phyloP scores from a whole-genome alignment of 1,140 invertebrate genomes.

The Pectinophora gossypiella region DNA sequence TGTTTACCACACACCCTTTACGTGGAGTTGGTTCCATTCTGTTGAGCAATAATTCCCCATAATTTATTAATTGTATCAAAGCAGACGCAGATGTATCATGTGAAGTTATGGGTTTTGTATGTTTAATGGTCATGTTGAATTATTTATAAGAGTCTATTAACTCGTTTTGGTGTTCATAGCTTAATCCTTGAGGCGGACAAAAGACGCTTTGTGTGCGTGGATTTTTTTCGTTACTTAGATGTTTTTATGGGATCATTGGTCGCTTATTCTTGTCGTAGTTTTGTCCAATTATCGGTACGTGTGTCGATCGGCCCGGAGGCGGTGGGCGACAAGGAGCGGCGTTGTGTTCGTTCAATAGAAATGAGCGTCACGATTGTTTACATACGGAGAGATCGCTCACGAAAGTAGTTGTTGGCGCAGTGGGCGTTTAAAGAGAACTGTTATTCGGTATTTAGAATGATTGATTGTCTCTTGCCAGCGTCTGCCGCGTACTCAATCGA shows the following conservation, averaged over 20 bases:
- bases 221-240: no score
- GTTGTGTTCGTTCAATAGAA: not conserved
- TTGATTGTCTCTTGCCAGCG: constrained; percentile 8
- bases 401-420: not conserved
- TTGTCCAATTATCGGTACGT: no score
- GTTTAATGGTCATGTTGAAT: constrained; percentile 8
- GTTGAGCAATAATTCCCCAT: constrained; percentile 26
- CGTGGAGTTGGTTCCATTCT: constrained; percentile 15
- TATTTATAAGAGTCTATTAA: constrained; percentile 1
- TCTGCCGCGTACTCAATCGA: not conserved
- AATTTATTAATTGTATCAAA: constrained; percentile 33
- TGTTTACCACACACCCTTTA: constrained; percentile 51
- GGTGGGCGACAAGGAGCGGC: not conserved
- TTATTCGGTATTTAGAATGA: constrained; percentile 14
- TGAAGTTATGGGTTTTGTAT: constrained; percentile 7
- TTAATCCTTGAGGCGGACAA: no score
- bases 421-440: not conserved
- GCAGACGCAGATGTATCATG: constrained; percentile 27
- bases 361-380: constrained; percentile 3
- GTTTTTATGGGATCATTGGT: no score
- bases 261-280: no score
- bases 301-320: no score
- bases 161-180: not conserved
- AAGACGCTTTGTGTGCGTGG: no score
- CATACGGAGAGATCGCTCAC: constrained; percentile 1